Evolutionary conservation across 2,888 invertebrate genomes (phyloP).

Genomic region (Graphium colonna): DNA sequence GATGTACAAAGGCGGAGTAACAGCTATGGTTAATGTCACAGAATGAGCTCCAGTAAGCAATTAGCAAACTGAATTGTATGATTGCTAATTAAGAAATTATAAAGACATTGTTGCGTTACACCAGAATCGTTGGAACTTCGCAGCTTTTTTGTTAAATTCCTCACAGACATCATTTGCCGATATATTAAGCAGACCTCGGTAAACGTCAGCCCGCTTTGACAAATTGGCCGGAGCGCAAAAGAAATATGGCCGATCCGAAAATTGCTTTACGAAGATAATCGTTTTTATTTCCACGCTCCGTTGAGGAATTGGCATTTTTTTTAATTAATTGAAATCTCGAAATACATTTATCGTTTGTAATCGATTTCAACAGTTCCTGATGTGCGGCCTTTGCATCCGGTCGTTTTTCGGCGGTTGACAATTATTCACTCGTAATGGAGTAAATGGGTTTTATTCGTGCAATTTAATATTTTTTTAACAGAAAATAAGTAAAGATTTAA

Average conservation of each 20-base stretch:
- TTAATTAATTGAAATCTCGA: neutral
- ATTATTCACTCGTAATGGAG: no score
- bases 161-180: slow-evolving; percentile 1
- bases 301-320: neutral
- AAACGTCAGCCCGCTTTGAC: slow-evolving; percentile 18
- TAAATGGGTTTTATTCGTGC: no score
- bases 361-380: neutral
- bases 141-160: neutral
- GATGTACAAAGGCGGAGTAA: no score
- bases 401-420: no score
- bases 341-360: neutral
- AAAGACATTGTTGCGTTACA: neutral
- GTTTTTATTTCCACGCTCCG: slow-evolving; percentile 5
- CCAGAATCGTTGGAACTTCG: slow-evolving; percentile 19
- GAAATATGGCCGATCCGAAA: slow-evolving; percentile 19
- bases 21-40: no score
- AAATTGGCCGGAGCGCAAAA: slow-evolving; percentile 17
- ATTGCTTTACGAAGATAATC: slow-evolving; percentile 13
- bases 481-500: no score
- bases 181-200: slow-evolving; percentile 14
- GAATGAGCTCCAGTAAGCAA: no score
- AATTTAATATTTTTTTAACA: no score
- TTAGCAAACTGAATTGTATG: neutral
- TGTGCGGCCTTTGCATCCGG: no score
- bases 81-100: neutral